These are phyloP conservation scores for Lophius piscatorius DNA, from an alignment of 2,113 vertebrate species.

Conservation along the genomic window DNA sequence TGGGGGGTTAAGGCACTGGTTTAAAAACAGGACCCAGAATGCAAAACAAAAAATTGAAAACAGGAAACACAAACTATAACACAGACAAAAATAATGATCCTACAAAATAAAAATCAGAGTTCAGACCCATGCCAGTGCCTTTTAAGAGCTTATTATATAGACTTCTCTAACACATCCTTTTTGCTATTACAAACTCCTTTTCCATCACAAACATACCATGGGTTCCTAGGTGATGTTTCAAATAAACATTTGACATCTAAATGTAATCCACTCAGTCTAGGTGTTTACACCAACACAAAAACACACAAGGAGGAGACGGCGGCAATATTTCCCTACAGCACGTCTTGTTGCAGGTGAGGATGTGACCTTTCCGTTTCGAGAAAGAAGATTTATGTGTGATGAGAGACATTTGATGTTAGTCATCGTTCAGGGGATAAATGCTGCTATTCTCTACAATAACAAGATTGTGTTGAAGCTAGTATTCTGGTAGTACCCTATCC, in stretches of 20 bases:
- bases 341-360: slow-evolving; percentile 45
- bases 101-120: too few species aligned
- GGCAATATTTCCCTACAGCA: slow-evolving; percentile 3
- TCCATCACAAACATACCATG: slow-evolving; percentile 32
- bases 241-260: slow-evolving; percentile 34
- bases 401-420: slow-evolving; percentile 50
- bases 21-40: too few species aligned
- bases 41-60: too few species aligned
- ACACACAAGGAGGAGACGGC: slow-evolving; percentile 43
- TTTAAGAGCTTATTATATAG: too few species aligned
- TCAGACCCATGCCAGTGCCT: too few species aligned
- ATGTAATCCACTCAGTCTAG: slow-evolving; percentile 41
- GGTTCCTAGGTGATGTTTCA: slow-evolving; percentile 28
- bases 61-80: too few species aligned
- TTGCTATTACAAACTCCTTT: too few species aligned
- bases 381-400: slow-evolving; percentile 52
- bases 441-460: slow-evolving; percentile 29
- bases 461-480: slow-evolving; percentile 8
- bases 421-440: slow-evolving; percentile 18
- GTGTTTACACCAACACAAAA: slow-evolving; percentile 48
- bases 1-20: too few species aligned
- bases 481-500: too few species aligned
- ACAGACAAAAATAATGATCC: too few species aligned
- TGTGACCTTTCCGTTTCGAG: slow-evolving; percentile 60
- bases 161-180: too few species aligned